These are phyloP conservation scores for Drosophila pruinosa DNA, from an alignment of 1,140 invertebrate species.

Conservation along the genomic window DNA sequence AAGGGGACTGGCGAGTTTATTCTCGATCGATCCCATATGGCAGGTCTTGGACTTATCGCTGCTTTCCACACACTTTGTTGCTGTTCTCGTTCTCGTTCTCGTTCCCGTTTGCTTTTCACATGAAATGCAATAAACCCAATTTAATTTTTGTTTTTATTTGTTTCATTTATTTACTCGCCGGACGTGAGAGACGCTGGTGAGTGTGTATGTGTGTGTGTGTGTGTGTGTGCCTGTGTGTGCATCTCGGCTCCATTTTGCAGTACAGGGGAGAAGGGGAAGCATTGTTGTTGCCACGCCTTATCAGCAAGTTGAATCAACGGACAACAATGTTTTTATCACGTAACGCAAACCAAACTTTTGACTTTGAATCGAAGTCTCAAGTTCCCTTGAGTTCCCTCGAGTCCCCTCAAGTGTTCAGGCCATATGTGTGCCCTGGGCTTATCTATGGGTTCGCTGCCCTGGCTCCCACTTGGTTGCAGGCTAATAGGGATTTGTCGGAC, in stretches of 20 bases:
- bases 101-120: constrained; percentile 65
- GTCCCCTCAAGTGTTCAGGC: too few species aligned
- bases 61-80: constrained; percentile 1
- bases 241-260: neutral
- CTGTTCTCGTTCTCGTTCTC: constrained; percentile 8
- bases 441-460: constrained; percentile 14
- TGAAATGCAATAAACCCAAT: constrained; percentile 79
- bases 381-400: too few species aligned
- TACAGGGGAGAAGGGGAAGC: constrained; percentile 3
- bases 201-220: neutral
- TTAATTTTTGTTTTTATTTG: constrained; percentile 79
- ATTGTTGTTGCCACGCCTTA: constrained; percentile 42
- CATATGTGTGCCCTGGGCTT: too few species aligned
- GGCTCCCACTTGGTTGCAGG: neutral
- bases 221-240: neutral
- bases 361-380: neutral
- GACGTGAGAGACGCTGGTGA: constrained; percentile 34
- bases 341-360: constrained; percentile 42
- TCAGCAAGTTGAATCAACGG: constrained; percentile 55
- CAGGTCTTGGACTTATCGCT: constrained; percentile 25
- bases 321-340: constrained; percentile 67
- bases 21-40: constrained; percentile 31
- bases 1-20: neutral
- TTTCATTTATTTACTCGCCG: constrained; percentile 68
- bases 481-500: neutral